phyloP scores from a whole-genome alignment of 2,797 vertebrate genomes.

The Sebastolobus altivelis region DNA sequence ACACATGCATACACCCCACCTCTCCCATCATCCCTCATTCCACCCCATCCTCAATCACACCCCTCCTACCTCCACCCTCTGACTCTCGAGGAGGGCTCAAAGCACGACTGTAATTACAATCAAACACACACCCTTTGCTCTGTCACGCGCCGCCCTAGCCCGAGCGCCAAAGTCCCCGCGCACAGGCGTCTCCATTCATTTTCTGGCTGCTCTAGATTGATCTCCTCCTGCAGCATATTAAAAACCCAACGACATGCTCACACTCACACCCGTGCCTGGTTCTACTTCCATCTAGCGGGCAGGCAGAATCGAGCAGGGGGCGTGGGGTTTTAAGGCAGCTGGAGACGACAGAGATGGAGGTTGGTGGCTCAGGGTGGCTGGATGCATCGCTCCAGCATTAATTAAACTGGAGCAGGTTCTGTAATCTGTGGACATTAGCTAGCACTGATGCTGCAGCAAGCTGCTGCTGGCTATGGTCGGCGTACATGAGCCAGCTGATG shows the following conservation, averaged over 20 bases:
- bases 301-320: conserved; percentile 27
- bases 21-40: conserved; percentile 75
- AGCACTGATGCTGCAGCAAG: conserved; percentile 66
- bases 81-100: conserved; percentile 81
- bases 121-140: conserved; percentile 86
- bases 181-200: conserved; percentile 55
- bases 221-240: conserved; percentile 59
- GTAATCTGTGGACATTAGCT: conserved; percentile 69
- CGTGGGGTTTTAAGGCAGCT: conserved; percentile 45
- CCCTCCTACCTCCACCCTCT: conserved; percentile 66
- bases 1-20: conserved; percentile 67
- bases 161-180: conserved; percentile 27
- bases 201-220: conserved; percentile 51
- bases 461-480: conserved; percentile 63
- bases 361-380: conserved; percentile 53
- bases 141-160: conserved; percentile 32
- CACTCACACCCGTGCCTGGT: conserved; percentile 33
- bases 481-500: conserved; percentile 68
- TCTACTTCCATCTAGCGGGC: conserved; percentile 56
- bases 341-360: conserved; percentile 35
- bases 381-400: conserved; percentile 59
- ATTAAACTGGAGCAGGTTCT: conserved; percentile 72
- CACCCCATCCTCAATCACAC: conserved; percentile 72
- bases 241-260: conserved; percentile 60
- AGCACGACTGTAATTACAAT: conserved; percentile 89